A percentile compares a stretch with the other conserved stretches of the same genome.
phyloP scores from a whole-genome alignment of 2,797 vertebrate species.

The Argentina silus region DNA sequence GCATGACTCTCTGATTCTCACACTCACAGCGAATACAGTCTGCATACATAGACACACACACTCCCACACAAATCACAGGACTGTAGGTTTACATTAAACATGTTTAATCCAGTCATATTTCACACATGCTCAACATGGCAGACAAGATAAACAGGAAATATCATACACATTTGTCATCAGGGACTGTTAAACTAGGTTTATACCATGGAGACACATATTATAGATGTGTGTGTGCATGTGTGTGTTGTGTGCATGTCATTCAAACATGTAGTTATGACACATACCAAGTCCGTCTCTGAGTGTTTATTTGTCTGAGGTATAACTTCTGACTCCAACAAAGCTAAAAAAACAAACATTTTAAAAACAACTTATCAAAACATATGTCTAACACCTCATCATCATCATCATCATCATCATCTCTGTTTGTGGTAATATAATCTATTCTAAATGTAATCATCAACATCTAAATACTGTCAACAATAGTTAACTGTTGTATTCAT shows the following conservation, averaged over 20 bases:
- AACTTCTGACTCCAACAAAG: background rate
- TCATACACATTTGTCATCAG: background rate
- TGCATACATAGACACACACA: background rate
- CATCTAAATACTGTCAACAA: background rate
- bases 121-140: conserved; percentile 4
- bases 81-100: conserved; percentile 8
- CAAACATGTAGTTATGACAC: background rate
- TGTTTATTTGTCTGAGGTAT: conserved; percentile 5
- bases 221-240: background rate
- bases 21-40: background rate
- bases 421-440: too few relatives aligned
- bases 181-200: background rate
- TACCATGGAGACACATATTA: background rate
- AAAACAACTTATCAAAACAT: background rate
- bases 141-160: conserved; percentile 15
- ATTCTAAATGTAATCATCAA: background rate
- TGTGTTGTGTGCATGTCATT: background rate
- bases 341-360: background rate
- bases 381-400: background rate
- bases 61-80: background rate
- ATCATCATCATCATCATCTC: background rate
- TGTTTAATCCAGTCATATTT: conserved; percentile 17
- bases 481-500: background rate
- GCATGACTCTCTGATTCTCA: background rate
- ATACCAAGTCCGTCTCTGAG: background rate